Evolutionary conservation across 1,140 invertebrate genomes (phyloP), one percentile per base, ranked within the genome.

Genomic region (Trypoxylus dichotomus): DNA sequence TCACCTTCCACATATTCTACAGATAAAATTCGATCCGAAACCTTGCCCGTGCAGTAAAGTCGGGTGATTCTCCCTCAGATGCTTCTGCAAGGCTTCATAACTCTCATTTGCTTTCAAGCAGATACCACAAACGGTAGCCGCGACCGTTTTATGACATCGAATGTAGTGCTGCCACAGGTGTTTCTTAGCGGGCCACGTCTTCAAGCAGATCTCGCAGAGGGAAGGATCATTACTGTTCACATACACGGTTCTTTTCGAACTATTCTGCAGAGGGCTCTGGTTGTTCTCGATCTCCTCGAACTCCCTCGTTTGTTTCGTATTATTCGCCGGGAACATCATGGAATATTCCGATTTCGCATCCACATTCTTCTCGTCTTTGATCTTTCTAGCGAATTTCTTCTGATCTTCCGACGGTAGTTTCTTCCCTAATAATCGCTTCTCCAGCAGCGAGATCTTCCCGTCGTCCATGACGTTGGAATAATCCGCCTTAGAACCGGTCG

Each of bases 151-250:
- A 82, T 91, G 90, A 79, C 90, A 90, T 8, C 90, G 83, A 37
- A 91, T 91, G 24, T 91, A 84, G 81, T 91, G 90, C 80, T 91
- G 90, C 90, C 90, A 91, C 0, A 91, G 82, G 79, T 91, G 90
- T 79, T 90, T 90, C 78, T 90, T 90, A 0, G 89, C 89, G 0
- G 90, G 89, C 90, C 90, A 91, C 21, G 87, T 88, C 82, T 91
- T 91, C 0, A 87, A 87, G 77, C 90, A 91, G 0, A 91, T 88
- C 76, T 90, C 89, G 78, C 90, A 91, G 0, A 80, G 79, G 19
- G 84, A 84, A 1, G 85, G 85, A 77, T 83, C 84, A 63, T 86
- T 84, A 54, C 83, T 85, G 74, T 86, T 85, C 0, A 84, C 84
- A 63, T 86, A 86, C n/a, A 86, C 85, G 1, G 84, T 86, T 41